Evolutionary conservation across 2,797 vertebrate species (phyloP), one percentile per base, ranked within the genome.

Genomic region (Hybognathus amarus): DNA sequence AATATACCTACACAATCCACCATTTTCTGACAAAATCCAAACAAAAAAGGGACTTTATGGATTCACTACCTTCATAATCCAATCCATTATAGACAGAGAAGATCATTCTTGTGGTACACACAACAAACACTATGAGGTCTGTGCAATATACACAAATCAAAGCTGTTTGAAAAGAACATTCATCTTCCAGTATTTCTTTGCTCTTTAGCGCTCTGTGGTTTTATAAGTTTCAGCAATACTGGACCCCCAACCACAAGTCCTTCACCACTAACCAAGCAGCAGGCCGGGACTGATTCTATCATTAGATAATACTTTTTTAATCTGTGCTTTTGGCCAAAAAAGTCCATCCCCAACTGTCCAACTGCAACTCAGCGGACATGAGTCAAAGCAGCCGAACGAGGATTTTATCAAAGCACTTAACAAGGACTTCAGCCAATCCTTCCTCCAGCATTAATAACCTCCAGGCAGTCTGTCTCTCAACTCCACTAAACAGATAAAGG

Each of bases 201-300:
- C 45, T 30, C 74, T 47, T 69, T 24, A 68, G 74, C 6, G 38
- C 20, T 67, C 86, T 89, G 61, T 77, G 84, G 89, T 89, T 91
- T 91, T 89, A 91, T 88, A 30, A 64, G 84, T 90, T 90, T 90
- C 91, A 91, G 91, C 89, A 89, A 92, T 92, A 92, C 87, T 87
- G 88, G 89, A 88, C 87, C 87, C 87, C 90, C 90, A 92, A 92
- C 80, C 91, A 63, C 92, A 91, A 87, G 86, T 88, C 89, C 83
- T 85, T 89, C 85, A 92, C 92, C 93, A 88, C 91, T 92, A 87
- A 91, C 79, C 88, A 84, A 85, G 88, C 88, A 87, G 81, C 47
- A 83, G 84, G 85, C n/a, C n/a, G 85, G 33, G 47, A 24, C 61
- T 67, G 47, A 61, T 30, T 77, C 64, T 68, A 83, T 77, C 52